Base-by-base conservation (phyloP, 2,888 invertebrate species). In the Amphiduros pacificus region DNA sequence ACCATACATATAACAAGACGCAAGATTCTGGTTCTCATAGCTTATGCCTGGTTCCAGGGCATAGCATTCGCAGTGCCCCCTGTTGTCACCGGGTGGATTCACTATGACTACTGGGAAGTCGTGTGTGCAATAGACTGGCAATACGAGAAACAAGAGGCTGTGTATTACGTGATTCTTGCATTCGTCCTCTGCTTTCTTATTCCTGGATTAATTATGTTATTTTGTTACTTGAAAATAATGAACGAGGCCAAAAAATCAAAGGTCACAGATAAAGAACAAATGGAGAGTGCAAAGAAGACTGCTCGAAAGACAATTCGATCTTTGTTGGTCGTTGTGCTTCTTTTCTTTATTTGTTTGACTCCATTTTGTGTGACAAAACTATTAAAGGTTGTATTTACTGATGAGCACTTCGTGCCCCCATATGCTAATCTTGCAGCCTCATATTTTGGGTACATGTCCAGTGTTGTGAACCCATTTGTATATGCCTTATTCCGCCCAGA, bases 351-450 rank as follows among this genome's bases (percentile, higher is more conserved):
- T 29, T 81, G 77, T 60, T 78, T 79, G 71, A 75, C 81, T 1
- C 82, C 81, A 1, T 82, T 80, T 65, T 78, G 80, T 60, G 65
- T 79, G 0, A 78, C 79, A 3, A 82, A 82, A 58, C 72, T 81
- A 0, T 70, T 77, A 48, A 82, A 82, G 66, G 80, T 78, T 1
- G 44, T 62, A n/a, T 29, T 49, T 14, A 48, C 50, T 0, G 59
- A 72, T 5, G 59, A 63, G 1, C 53, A 64, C 17, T 56, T 62
- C 20, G 63, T 80, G 28, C 77, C 79, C 17, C 72, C 71, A 1
- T 71, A 71, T 53, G 61, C 74, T 4, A 81, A 79, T 64, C 66
- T 76, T 2, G 31, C 73, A 0, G 70, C 81, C 27, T 73, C 78
- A 6, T 60, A 78, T n/a, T 65, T 78, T 28, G 76, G 73, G 24